These are phyloP conservation scores for Ophiodon elongatus DNA, from an alignment of 2,113 vertebrate species.

Conservation along the genomic window DNA sequence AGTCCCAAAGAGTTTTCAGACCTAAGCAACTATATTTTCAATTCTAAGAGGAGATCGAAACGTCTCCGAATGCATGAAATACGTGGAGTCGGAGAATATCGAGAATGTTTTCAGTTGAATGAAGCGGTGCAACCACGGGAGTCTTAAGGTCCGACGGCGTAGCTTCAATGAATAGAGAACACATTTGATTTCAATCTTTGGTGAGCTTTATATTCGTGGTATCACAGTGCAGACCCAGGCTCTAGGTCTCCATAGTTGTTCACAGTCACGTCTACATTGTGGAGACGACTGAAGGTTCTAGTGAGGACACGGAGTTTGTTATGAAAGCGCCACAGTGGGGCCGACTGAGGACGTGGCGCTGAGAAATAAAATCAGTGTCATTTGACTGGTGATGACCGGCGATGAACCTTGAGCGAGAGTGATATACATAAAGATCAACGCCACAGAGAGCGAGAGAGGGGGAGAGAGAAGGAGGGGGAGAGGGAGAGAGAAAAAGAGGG, in stretches of 20 bases:
- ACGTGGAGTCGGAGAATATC: not conserved
- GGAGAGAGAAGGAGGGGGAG: conserved; percentile 6
- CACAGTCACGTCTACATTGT: not conserved
- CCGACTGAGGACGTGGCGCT: conserved; percentile 38
- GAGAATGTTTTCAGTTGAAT: not conserved
- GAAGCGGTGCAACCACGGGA: not conserved
- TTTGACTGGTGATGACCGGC: conserved; percentile 50
- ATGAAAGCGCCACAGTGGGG: not conserved
- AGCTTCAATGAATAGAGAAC: not conserved
- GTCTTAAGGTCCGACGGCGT: not conserved
- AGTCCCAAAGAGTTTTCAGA: not conserved
- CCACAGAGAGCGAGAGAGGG: conserved; percentile 5
- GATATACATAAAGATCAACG: conserved; percentile 40
- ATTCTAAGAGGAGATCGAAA: not conserved
- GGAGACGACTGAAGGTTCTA: not conserved
- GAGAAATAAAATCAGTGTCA: conserved; percentile 36
- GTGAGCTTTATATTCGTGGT: not conserved
- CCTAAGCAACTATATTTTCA: not conserved
- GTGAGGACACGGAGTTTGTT: not conserved
- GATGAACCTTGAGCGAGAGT: conserved; percentile 45
- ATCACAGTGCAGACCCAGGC: not conserved
- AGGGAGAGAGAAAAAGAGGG: not conserved
- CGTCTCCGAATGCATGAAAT: not conserved
- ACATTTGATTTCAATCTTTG: not conserved
- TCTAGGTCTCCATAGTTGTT: not conserved